These are phyloP conservation scores for Caenorhabditis panamensis DNA, from an alignment of 2,888 invertebrate species.

Conservation along the genomic window DNA sequence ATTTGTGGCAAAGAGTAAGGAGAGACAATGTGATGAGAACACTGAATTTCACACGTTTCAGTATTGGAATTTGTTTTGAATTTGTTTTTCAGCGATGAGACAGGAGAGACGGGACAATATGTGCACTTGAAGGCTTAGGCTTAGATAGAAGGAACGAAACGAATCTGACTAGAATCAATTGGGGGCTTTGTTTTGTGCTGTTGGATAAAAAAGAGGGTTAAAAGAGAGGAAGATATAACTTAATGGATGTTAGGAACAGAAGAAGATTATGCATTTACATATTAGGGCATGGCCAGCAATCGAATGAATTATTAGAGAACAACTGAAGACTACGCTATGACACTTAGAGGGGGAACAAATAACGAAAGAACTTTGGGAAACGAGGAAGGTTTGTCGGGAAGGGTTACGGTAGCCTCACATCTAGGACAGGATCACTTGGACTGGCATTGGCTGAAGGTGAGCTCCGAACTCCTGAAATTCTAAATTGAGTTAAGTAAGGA, in stretches of 20 bases:
- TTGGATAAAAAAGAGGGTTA: neutral
- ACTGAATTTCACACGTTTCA: constrained; percentile 56
- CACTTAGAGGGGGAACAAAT: constrained; percentile 13
- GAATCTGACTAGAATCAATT: constrained; percentile 48
- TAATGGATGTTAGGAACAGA: neutral
- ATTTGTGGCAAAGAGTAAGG: neutral
- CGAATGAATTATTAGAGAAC: constrained; percentile 3
- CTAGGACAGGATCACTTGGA: constrained; percentile 72
- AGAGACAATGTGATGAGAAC: constrained; percentile 33
- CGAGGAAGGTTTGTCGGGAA: neutral
- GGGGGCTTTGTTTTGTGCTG: constrained; percentile 49
- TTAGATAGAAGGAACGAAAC: neutral
- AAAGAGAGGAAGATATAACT: constrained; percentile 24
- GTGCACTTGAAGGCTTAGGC: constrained; percentile 20
- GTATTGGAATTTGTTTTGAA: constrained; percentile 50
- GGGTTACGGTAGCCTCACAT: constrained; percentile 20
- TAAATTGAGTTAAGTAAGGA: constrained; percentile 19
- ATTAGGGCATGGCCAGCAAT: constrained; percentile 21
- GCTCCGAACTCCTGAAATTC: constrained; percentile 62
- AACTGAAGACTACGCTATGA: constrained; percentile 20
- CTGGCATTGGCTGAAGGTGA: constrained; percentile 63
- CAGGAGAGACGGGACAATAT: neutral
- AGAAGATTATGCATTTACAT: constrained; percentile 38
- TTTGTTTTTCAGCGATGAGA: neutral
- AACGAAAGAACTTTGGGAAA: constrained; percentile 17